Evolutionary conservation across 1,140 invertebrate species (phyloP).

Genomic region (Drosophila lini): DNA sequence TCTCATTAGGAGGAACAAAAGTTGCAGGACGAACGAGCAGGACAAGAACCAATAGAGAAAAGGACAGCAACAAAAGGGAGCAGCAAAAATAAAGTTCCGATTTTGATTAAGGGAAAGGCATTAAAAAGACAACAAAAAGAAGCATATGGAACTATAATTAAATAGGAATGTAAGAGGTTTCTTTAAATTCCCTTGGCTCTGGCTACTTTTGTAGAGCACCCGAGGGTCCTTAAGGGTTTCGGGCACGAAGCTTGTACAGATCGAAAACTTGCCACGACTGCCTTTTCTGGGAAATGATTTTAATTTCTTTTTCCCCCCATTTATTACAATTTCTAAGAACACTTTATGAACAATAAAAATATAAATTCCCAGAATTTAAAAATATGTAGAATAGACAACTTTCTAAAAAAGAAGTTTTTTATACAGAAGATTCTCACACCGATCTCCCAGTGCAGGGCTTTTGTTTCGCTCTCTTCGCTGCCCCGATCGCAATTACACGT

Average conservation of each 20-base stretch:
- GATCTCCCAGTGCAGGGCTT: background rate
- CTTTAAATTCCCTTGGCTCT: no score
- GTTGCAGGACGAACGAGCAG: conserved; percentile 52
- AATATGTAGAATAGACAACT: background rate
- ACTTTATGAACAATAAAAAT: background rate
- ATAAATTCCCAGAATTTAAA: background rate
- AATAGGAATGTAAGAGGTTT: background rate
- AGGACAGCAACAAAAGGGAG: conserved; percentile 11
- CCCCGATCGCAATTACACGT: background rate
- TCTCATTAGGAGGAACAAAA: conserved; percentile 66
- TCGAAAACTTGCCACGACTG: no score
- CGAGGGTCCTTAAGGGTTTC: background rate
- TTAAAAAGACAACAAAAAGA: background rate
- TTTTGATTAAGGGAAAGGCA: conserved; percentile 5
- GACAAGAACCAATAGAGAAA: background rate
- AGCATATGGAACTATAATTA: background rate
- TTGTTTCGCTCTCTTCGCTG: background rate
- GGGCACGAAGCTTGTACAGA: no score
- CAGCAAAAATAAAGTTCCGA: conserved; percentile 14
- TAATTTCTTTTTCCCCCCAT: no score
- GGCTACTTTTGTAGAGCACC: background rate
- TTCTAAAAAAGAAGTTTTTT: no score
- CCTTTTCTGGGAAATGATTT: no score
- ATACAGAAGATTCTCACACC: background rate
- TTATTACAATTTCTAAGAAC: background rate